These are phyloP conservation scores for Leucopternis melanops DNA, from an alignment of 2,113 vertebrate species.

Conservation along the genomic window DNA sequence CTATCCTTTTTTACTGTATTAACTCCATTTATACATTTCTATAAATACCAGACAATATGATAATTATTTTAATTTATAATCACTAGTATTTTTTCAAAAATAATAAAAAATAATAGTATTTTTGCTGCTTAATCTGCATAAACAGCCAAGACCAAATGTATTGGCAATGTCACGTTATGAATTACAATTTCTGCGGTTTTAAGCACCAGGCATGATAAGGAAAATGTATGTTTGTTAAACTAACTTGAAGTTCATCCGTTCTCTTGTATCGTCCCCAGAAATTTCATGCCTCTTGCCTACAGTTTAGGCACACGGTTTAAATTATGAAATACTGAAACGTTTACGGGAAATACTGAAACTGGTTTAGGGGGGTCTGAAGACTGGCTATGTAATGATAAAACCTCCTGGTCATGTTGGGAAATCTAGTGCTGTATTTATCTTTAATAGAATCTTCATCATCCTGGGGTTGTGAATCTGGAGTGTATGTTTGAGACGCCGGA, in stretches of 20 bases:
- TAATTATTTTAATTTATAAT: background rate
- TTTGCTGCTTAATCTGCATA: background rate
- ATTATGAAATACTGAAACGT: background rate
- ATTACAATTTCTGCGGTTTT: background rate
- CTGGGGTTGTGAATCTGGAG: conserved; percentile 95
- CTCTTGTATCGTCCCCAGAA: background rate
- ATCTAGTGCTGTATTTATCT: conserved; percentile 62
- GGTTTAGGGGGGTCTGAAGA: background rate
- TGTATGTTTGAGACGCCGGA: conserved; percentile 98
- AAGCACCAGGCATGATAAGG: background rate
- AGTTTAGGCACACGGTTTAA: background rate
- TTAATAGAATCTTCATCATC: conserved; percentile 91
- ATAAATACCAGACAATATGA: background rate
- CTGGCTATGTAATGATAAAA: conserved; percentile 16
- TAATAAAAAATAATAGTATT: background rate
- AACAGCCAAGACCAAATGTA: background rate
- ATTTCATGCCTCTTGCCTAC: background rate
- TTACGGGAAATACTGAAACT: background rate
- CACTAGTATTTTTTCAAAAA: background rate
- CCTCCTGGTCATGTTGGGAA: conserved; percentile 31
- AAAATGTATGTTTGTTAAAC: background rate
- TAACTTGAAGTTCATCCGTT: background rate
- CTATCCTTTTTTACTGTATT: background rate
- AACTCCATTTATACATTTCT: background rate
- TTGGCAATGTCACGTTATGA: background rate